Conservation (phyloP, 2,113 vertebrate genomes). For the Spea multiplicata region DNA sequence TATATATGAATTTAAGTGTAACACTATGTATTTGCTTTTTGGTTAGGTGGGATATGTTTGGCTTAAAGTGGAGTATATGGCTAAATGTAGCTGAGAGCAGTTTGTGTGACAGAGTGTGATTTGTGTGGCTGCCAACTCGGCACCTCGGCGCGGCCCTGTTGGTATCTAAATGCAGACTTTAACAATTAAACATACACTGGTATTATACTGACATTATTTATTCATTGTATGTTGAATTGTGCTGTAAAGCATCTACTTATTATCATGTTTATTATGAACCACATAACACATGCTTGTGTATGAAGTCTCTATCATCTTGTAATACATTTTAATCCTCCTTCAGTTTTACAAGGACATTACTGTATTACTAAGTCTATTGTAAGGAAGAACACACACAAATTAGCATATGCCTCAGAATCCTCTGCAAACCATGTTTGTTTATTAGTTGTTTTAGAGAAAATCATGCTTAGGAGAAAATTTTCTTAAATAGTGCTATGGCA, state of each 20-base stretch:
- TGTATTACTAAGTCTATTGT: conserved; percentile 23
- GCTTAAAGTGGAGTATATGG: no score
- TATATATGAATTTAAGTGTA: no score
- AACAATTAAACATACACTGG: no score
- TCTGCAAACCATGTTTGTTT: conserved; percentile 32
- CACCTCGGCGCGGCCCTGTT: no score
- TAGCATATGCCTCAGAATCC: conserved; percentile 22
- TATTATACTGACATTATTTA: no score
- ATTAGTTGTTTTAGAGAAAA: conserved; percentile 18
- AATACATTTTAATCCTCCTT: conserved; percentile 18
- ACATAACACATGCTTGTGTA: neutral
- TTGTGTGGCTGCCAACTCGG: no score
- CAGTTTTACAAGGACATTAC: conserved; percentile 29
- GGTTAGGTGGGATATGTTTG: no score
- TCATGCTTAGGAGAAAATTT: conserved; percentile 27
- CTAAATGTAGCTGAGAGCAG: no score
- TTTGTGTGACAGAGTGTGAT: no score
- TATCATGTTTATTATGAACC: neutral
- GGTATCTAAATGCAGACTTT: no score
- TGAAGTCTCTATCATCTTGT: neutral
- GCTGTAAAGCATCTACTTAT: neutral
- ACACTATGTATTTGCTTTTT: no score
- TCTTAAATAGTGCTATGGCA: conserved; percentile 26
- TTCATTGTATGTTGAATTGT: no score
- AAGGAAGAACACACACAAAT: conserved; percentile 6